Conservation (phyloP, 2,888 invertebrate genomes). For the Drosophila neonasuta region DNA sequence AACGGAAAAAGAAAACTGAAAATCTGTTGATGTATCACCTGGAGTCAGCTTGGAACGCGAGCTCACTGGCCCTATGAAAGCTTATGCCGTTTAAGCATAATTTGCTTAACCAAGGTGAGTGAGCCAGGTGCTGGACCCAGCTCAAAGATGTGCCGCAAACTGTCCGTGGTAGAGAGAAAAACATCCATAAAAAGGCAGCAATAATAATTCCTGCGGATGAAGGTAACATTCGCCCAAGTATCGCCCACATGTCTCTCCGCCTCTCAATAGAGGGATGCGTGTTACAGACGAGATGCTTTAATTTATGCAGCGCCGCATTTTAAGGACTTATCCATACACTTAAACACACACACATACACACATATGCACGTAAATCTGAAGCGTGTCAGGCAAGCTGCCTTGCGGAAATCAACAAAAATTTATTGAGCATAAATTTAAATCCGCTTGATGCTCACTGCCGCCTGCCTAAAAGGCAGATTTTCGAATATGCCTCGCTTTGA, state of each 20-base stretch:
- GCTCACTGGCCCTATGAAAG: constrained; percentile 28
- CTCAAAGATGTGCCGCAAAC: constrained; percentile 31
- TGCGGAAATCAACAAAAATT: constrained; percentile 76
- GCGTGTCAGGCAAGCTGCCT: constrained; percentile 25
- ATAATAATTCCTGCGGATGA: constrained; percentile 59
- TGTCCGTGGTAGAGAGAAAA: constrained; percentile 37
- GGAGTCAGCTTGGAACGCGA: constrained; percentile 21
- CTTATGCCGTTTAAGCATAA: constrained; percentile 71
- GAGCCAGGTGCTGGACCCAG: constrained; percentile 24
- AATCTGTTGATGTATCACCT: constrained; percentile 65
- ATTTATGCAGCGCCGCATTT: constrained; percentile 73
- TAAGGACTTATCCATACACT: constrained; percentile 39
- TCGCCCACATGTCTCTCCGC: constrained; percentile 5
- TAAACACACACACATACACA: neutral
- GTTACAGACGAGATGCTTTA: constrained; percentile 35
- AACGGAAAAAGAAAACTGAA: constrained; percentile 38
- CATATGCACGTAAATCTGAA: constrained; percentile 8
- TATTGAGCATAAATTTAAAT: constrained; percentile 79
- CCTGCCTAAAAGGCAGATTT: constrained; percentile 27
- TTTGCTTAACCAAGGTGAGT: constrained; percentile 53
- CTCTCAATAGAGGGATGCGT: neutral
- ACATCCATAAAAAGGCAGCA: constrained; percentile 62
- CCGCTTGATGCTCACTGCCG: constrained; percentile 54
- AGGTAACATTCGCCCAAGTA: constrained; percentile 44
- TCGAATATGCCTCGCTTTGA: constrained; percentile 4